These are phyloP conservation scores for Patagioenas fasciata DNA, from an alignment of 2,113 vertebrate species.

Conservation along the genomic window DNA sequence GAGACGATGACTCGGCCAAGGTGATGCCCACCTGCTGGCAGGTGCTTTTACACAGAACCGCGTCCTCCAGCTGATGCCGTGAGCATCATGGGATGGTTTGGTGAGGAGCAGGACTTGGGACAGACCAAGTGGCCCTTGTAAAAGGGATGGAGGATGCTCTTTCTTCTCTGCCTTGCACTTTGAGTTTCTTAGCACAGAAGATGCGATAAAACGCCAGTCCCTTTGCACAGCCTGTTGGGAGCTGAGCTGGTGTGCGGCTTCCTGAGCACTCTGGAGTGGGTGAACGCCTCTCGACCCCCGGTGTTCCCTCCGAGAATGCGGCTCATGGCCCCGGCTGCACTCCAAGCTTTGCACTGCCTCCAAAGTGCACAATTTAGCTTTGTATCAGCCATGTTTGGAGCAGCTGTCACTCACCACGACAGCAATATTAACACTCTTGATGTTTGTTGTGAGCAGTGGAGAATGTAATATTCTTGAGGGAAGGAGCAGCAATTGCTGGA, in stretches of 20 bases:
- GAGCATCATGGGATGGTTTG: neutral
- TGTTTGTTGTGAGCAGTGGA: conserved; percentile 25
- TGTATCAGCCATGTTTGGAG: conserved; percentile 19
- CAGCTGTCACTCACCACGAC: conserved; percentile 63
- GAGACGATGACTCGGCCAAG: neutral
- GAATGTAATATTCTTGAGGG: neutral
- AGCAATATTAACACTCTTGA: conserved; percentile 33
- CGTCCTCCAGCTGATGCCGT: neutral
- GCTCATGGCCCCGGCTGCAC: neutral
- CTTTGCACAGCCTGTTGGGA: neutral
- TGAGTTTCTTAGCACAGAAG: neutral
- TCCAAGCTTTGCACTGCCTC: neutral
- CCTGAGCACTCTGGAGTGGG: neutral
- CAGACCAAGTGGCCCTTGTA: neutral
- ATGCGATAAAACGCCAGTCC: too few relatives aligned
- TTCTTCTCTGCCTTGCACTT: neutral
- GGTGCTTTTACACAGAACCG: neutral
- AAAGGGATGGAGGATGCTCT: neutral
- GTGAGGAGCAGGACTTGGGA: neutral
- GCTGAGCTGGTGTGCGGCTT: neutral
- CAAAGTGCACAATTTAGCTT: conserved; percentile 15
- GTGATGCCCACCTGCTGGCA: neutral
- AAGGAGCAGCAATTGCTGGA: neutral
- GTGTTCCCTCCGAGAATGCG: neutral
- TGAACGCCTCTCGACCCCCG: neutral